Base-by-base conservation (phyloP, 2,888 invertebrate genomes). In the Bugula neritina region DNA sequence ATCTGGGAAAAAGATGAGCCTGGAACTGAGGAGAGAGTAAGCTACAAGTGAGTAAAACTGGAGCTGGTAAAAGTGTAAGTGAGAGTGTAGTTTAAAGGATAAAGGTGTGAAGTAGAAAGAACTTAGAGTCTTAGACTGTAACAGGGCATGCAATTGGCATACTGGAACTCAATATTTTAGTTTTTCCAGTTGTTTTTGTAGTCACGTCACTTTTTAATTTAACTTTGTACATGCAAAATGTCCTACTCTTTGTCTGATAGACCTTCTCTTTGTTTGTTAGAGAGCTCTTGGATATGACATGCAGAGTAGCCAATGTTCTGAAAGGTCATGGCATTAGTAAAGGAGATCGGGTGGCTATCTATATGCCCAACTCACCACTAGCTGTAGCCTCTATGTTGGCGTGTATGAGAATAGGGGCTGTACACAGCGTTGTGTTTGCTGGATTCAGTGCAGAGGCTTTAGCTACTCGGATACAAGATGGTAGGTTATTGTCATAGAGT, bases 1-100 rank as follows among this genome's bases (percentile, higher is more conserved):
- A 85, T 86, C 70, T 86, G 84, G 84, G 86, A 86, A 76, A 85
- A 84, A 75, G 86, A 86, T 80, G 86, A 86, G 75, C 86, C 86
- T 1, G 82, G 82, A 0, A 79, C 79, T 71, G 79, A 84, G 54
- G 83, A 84, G 76, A 75, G 77, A 71, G 79, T 85, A 71, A 81
- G 83, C 17, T 84, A 84, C 77, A 81, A 76, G 83, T 82, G 76
- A 75, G 73, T 69, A 25, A 5, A 57, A 13, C 25, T 25, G n/a
- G n/a, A n/a, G n/a, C n/a, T n/a, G n/a, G n/a, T n/a, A n/a, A n/a
- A n/a, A n/a, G n/a, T n/a, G n/a, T n/a, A n/a, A n/a, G n/a, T n/a
- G n/a, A n/a, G n/a, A n/a, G n/a, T n/a, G n/a, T n/a, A n/a, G n/a
- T n/a, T n/a, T n/a, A n/a, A n/a, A n/a, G n/a, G n/a, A n/a, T n/a